phyloP scores from a whole-genome alignment of 2,797 vertebrate species.

The Chlorospingus flavigularis region DNA sequence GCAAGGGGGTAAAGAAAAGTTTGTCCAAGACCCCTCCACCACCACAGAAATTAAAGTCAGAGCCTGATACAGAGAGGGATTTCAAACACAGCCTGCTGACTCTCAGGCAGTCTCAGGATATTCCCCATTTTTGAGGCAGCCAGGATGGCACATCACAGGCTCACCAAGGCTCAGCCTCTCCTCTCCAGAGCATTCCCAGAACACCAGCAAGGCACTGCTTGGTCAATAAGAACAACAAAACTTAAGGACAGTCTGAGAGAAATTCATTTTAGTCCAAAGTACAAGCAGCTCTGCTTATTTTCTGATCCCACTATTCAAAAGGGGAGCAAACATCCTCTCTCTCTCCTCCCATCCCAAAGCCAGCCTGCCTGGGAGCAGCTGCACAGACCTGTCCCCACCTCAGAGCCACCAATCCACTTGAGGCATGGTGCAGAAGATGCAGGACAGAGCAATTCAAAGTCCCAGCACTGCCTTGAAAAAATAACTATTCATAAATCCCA shows the following conservation, averaged over 20 bases:
- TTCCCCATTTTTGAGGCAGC: background rate
- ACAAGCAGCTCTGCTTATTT: background rate
- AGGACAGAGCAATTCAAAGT: background rate
- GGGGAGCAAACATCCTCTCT: background rate
- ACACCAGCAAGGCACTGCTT: background rate
- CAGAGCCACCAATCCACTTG: background rate
- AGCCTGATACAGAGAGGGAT: background rate
- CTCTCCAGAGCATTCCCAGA: background rate
- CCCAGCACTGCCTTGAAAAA: background rate
- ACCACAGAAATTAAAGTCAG: background rate
- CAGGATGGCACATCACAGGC: background rate
- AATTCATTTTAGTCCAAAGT: background rate
- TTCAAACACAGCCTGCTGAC: background rate
- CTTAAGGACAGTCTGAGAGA: background rate
- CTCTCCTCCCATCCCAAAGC: background rate
- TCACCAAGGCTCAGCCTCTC: background rate
- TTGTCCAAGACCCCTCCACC: background rate
- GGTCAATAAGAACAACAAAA: background rate
- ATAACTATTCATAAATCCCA: background rate
- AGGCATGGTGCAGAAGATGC: rapidly evolving
- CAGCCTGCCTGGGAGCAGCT: background rate
- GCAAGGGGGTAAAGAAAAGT: background rate
- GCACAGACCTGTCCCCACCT: background rate
- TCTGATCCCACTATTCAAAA: background rate
- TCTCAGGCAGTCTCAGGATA: background rate